Base-by-base conservation (phyloP, 2,113 vertebrate species). In the Malurus elegans region DNA sequence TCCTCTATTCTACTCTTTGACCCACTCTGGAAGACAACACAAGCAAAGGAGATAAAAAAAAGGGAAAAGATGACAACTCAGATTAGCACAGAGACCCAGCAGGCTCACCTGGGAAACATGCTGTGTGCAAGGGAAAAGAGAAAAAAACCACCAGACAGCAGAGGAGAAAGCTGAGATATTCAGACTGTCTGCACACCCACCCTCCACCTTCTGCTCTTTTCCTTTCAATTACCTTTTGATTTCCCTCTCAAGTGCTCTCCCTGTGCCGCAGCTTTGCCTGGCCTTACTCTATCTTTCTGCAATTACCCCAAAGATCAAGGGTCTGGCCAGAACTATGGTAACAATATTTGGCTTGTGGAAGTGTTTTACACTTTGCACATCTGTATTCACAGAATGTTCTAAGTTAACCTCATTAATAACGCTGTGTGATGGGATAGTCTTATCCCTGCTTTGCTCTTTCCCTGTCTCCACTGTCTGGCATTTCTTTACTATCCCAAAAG, bases 41-140 rank as follows among this genome's bases (percentile, higher is more conserved):
- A 86, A 91, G 78, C 48, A 62, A 82, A 94, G 36, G 42, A 94
- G 14, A 13, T 65, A 85, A 95, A 91, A 32, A 12, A 85, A 81
- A 94, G 25, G 54, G 53, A 69, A 80, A 60, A 73, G 20, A 76
- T 7, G 31, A 74, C 54, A 57, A 66, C 57, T 89, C 26, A 75
- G 84, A 62, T 72, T 34, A 89, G 80, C 70, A 82, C 4, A 71
- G 51, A 83, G 44, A 93, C 76, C 50, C 75, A 80, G 29, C 67
- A 88, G 66, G 80, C 76, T 95, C 91, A 91, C 79, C 78, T 67
- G 94, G 61, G 89, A 89, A 91, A 92, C 60, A 40, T 23, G 83
- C 75, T 84, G 79, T 21, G 9, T 75, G 72, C 65, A 81, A 71
- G 42, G 79, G 50, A 69, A 73, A 24, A 82, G 48, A 87, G 14